These are phyloP conservation scores for Manis pentadactyla DNA, from an alignment of 2,797 vertebrate species.

Conservation along the genomic window DNA sequence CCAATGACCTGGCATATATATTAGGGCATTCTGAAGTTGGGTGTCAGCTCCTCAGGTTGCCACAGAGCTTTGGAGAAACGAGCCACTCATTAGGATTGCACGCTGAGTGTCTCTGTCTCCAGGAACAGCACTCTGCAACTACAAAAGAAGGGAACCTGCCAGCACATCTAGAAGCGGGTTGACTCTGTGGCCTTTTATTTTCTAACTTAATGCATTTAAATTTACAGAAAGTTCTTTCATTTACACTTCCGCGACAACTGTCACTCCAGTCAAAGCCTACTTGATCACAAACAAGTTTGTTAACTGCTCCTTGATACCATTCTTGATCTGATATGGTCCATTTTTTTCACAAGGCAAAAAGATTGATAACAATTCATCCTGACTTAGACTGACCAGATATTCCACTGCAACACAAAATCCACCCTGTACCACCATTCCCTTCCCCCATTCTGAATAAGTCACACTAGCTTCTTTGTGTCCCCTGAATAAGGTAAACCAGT, in stretches of 20 bases:
- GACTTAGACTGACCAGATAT: not conserved
- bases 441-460: not conserved
- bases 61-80: not conserved
- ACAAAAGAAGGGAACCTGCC: not conserved
- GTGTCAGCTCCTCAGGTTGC: not conserved
- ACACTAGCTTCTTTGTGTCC: accelerated
- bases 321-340: not conserved
- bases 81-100: accelerated
- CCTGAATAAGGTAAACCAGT: not conserved
- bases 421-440: not conserved
- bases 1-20: not conserved
- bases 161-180: not conserved
- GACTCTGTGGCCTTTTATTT: not conserved
- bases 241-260: not conserved
- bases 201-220: not conserved
- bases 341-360: not conserved
- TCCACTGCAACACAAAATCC: not conserved
- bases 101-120: not conserved
- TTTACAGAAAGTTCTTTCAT: not conserved
- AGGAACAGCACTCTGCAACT: accelerated
- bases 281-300: not conserved
- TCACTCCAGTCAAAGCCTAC: not conserved
- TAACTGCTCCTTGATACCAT: accelerated
- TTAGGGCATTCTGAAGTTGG: not conserved
- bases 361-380: not conserved